A percentile compares a stretch with the other conserved stretches of the same genome.
Conservation (phyloP, 1,140 invertebrate genomes). For the Choristoneura fumiferana region DNA sequence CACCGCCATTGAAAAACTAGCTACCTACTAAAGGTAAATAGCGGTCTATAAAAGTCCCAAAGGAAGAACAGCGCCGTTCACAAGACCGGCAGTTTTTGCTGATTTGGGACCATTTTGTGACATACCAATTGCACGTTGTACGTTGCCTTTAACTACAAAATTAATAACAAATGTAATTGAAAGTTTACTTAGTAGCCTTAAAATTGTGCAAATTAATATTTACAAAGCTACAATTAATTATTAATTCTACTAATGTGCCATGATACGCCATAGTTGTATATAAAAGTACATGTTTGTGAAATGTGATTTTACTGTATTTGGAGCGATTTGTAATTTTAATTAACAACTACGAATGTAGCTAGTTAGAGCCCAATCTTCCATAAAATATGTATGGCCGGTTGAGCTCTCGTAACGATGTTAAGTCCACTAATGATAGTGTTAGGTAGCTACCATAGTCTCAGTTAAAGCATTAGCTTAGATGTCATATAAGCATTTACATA, state of each 20-base stretch:
- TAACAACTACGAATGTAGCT: background rate
- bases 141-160: background rate
- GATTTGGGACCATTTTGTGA: no score
- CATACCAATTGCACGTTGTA: no score
- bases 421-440: background rate
- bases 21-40: no score
- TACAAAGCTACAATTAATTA: background rate
- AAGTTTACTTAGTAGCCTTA: background rate
- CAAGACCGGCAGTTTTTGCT: no score
- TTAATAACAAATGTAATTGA: background rate
- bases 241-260: constrained; percentile 1
- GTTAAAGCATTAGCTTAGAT: background rate
- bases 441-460: constrained; percentile 10
- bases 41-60: no score
- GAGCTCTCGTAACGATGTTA: background rate
- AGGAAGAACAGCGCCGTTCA: no score
- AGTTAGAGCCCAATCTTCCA: background rate
- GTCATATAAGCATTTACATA: constrained; percentile 1
- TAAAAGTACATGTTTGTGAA: background rate
- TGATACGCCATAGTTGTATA: background rate
- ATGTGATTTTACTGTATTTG: background rate
- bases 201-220: background rate
- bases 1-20: no score
- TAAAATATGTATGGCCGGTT: background rate
- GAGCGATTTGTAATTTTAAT: background rate